These are phyloP conservation scores for Drosophila pruinosa DNA, from an alignment of 1,140 invertebrate species.

Conservation along the genomic window DNA sequence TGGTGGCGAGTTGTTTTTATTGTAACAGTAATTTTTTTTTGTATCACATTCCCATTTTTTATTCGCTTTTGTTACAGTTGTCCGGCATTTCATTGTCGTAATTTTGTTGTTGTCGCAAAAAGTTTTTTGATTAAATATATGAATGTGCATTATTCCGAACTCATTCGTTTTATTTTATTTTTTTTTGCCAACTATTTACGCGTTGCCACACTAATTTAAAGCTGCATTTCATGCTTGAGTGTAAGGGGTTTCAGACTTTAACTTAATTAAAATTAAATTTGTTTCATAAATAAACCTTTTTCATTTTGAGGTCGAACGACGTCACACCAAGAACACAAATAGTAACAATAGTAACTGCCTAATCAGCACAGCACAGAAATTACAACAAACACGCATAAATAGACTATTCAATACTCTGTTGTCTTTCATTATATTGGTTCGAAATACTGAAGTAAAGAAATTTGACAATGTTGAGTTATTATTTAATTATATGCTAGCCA, in stretches of 20 bases:
- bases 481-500: too few species aligned
- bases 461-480: too few species aligned
- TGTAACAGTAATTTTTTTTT: too few species aligned
- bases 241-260: not conserved
- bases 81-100: constrained; percentile 23
- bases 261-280: constrained; percentile 17
- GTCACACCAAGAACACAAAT: not conserved
- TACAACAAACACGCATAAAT: not conserved
- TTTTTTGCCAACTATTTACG: constrained; percentile 14
- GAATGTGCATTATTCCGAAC: constrained; percentile 14
- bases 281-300: not conserved
- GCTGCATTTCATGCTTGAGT: constrained; percentile 45
- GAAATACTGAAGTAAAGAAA: not conserved
- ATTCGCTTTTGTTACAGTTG: constrained; percentile 29
- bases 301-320: not conserved
- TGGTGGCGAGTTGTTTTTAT: not conserved
- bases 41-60: constrained; percentile 6
- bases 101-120: constrained; percentile 17
- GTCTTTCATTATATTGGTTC: too few species aligned
- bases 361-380: not conserved
- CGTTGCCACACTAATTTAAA: constrained; percentile 43
- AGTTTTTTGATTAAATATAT: constrained; percentile 63
- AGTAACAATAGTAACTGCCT: not conserved
- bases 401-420: not conserved
- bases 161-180: not conserved